Evolutionary conservation across 2,797 vertebrate genomes (phyloP).

Genomic region (Myoxocephalus aenaeus): DNA sequence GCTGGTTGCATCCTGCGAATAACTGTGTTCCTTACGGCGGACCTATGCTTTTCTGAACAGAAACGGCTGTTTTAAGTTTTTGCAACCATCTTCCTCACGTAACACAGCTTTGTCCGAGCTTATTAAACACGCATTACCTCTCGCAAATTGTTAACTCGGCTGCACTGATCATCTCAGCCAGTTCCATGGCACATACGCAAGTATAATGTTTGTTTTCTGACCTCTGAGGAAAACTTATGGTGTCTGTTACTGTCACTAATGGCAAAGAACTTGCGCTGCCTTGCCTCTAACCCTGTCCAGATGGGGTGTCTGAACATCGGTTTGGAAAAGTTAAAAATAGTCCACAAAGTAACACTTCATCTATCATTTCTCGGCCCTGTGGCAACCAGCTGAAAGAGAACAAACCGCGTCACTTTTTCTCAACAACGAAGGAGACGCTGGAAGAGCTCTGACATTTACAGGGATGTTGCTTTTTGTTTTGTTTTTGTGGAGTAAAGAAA

Average conservation of each 20-base stretch:
- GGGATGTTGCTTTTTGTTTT: constrained; percentile 57
- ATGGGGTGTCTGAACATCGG: constrained; percentile 77
- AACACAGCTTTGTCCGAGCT: constrained; percentile 44
- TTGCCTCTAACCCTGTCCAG: constrained; percentile 78
- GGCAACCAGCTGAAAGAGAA: constrained; percentile 76
- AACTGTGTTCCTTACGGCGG: not conserved
- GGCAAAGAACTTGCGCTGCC: constrained; percentile 64
- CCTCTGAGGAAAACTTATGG: constrained; percentile 57
- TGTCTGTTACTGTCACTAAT: constrained; percentile 71
- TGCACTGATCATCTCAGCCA: constrained; percentile 36
- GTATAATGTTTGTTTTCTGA: constrained; percentile 72
- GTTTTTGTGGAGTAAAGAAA: constrained; percentile 47
- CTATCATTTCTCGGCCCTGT: constrained; percentile 64
- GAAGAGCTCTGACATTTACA: constrained; percentile 72
- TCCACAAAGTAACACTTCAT: constrained; percentile 78
- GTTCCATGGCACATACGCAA: constrained; percentile 66
- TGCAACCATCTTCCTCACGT: constrained; percentile 35
- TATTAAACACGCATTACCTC: constrained; percentile 67
- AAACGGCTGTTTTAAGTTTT: constrained; percentile 36
- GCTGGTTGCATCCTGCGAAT: not conserved
- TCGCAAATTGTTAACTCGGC: constrained; percentile 56
- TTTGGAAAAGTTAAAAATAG: constrained; percentile 85
- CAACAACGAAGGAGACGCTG: constrained; percentile 63
- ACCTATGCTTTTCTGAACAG: constrained; percentile 28
- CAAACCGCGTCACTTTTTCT: constrained; percentile 73